Evolutionary conservation across 2,797 vertebrate genomes (phyloP).

Genomic region (Hoplostethus mediterraneus): DNA sequence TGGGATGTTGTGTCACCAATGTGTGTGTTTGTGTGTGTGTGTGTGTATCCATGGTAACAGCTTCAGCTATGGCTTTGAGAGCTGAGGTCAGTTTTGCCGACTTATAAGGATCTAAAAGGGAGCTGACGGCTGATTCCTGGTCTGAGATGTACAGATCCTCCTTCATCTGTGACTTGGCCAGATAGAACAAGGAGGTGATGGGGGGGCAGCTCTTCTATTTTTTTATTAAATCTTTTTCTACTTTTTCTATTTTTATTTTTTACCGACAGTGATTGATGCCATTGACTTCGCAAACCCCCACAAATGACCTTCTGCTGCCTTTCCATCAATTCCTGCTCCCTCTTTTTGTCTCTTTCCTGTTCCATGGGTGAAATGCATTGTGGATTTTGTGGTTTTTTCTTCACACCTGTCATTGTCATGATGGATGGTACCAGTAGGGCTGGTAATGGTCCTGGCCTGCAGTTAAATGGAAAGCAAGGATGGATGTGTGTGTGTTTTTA

Average conservation of each 20-base stretch:
- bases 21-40: constrained; percentile 67
- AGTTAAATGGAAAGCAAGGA: constrained; percentile 44
- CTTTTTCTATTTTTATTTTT: too few species aligned
- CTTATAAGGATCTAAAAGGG: too few species aligned
- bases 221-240: too few species aligned
- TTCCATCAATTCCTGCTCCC: constrained; percentile 46
- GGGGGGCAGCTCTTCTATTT: too few species aligned
- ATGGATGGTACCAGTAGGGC: constrained; percentile 64
- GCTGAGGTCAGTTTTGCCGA: neutral
- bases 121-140: too few species aligned
- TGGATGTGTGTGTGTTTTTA: constrained; percentile 10
- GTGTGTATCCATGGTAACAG: constrained; percentile 50
- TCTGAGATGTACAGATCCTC: too few species aligned
- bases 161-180: too few species aligned
- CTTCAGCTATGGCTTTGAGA: constrained; percentile 8
- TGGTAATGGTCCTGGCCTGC: constrained; percentile 60
- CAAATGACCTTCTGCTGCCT: constrained; percentile 14
- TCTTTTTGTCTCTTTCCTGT: constrained; percentile 54
- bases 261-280: too few species aligned
- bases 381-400: constrained; percentile 63
- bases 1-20: constrained; percentile 73
- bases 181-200: too few species aligned
- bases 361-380: constrained; percentile 57
- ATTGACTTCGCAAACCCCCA: constrained; percentile 22
- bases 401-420: constrained; percentile 69